Base-by-base conservation (phyloP, 2,797 vertebrate species). In the Selene dorsalis region DNA sequence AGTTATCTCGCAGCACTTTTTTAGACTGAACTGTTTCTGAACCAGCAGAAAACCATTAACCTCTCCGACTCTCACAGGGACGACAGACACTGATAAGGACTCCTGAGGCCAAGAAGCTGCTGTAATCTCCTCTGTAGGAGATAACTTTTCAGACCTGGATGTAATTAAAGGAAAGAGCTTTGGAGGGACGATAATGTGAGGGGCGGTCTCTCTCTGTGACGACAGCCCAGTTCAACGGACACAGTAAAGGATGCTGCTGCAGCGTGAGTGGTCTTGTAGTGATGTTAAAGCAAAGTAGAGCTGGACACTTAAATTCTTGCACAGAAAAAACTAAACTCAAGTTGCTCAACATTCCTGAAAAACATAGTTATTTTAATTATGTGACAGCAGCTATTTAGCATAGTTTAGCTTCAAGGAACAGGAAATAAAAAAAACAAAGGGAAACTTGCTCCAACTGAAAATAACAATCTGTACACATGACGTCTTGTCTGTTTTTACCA, bases 121-220 rank as follows among this genome's bases (percentile, higher is more conserved):
- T 65, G 57, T 80, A 82, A 84, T 77, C 76, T 77, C 5, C 1
- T 79, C 75, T 75, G 53, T 7, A 22, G 60, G 39, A 81, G 79
- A 84, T 80, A 85, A 79, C 68, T 74, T 75, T 81, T 83, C 65
- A 85, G 77, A 73, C 66, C 74, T 67, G 50, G 70, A 77, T 52
- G 75, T 76, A 63, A 81, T 56, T 75, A 77, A 58, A 30, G 69
- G 61, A 87, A 86, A 67, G 65, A 80, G 70, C 77, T 87, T 80
- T 77, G 70, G 68, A 41, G 39, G 45, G 65, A 66, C n/a, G 72
- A 81, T 80, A 85, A 81, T 65, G 30, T 30, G 45, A 82, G 65
- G 68, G 72, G 28, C 55, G 38, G 65, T 65, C 32, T 62, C 47
- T 53, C 67, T 58, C 30, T 0, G 52, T 69, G 73, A 75, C 17